Conservation (phyloP, 2,888 invertebrate genomes). For the Morpho achilles region DNA sequence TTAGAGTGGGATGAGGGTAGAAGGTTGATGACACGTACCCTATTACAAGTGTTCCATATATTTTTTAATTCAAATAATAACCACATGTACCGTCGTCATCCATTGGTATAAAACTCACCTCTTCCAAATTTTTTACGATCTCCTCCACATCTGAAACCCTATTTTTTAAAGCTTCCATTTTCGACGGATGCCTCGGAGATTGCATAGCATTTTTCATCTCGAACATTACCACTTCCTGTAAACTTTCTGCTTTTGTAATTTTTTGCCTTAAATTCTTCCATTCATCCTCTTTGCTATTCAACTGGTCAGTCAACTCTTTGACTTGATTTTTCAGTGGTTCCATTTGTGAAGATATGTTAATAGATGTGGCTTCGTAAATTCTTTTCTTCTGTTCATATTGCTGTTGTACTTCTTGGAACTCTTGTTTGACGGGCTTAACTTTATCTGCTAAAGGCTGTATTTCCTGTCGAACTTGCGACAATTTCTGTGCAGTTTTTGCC, state of each 20-base stretch:
- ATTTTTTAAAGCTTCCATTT: slow-evolving; percentile 81
- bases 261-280: slow-evolving; percentile 76
- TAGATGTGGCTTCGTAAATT: slow-evolving; percentile 82
- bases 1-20: no score
- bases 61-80: no score
- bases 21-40: no score
- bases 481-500: slow-evolving; percentile 80
- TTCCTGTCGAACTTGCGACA: slow-evolving; percentile 69
- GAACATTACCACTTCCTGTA: slow-evolving; percentile 73
- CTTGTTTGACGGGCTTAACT: slow-evolving; percentile 83
- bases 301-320: slow-evolving; percentile 70
- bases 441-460: slow-evolving; percentile 68
- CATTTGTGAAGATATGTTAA: slow-evolving; percentile 75
- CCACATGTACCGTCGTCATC: no score
- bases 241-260: slow-evolving; percentile 75
- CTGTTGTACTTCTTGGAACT: slow-evolving; percentile 81
- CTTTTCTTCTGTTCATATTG: slow-evolving; percentile 84
- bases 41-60: no score
- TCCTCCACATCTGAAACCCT: slow-evolving; percentile 82
- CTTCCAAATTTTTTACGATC: slow-evolving; percentile 67
- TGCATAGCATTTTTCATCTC: slow-evolving; percentile 74
- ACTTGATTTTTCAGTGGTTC: slow-evolving; percentile 77
- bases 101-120: slow-evolving; percentile 4
- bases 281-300: slow-evolving; percentile 74
- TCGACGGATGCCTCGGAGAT: slow-evolving; percentile 69